Conservation (phyloP, 2,888 invertebrate genomes). For the Heliconius sara region DNA sequence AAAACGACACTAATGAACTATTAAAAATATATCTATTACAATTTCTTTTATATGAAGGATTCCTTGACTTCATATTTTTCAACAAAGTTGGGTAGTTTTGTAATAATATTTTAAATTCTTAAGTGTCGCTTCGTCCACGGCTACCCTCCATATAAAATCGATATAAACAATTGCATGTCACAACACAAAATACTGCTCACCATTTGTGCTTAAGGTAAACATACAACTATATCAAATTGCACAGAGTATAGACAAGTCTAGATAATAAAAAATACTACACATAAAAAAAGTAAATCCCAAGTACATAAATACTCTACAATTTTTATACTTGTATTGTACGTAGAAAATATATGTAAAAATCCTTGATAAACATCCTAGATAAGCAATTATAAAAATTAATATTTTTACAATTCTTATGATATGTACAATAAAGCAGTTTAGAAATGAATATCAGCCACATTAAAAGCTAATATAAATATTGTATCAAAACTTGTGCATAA, state of each 20-base stretch:
- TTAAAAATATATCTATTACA: too few relatives aligned
- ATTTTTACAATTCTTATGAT: conserved; percentile 31
- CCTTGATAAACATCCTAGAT: neutral
- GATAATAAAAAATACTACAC: conserved; percentile 10
- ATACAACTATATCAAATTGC: conserved; percentile 35
- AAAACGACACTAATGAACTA: conserved; percentile 1
- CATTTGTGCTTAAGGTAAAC: conserved; percentile 49
- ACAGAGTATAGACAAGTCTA: conserved; percentile 12
- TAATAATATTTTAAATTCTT: neutral
- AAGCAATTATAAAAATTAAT: conserved; percentile 22
- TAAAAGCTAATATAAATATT: conserved; percentile 53
- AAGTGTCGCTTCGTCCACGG: conserved; percentile 20
- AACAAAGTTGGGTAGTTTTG: neutral
- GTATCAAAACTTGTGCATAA: conserved; percentile 63
- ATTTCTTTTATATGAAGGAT: too few relatives aligned
- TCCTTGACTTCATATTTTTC: too few relatives aligned
- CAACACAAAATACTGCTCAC: conserved; percentile 63
- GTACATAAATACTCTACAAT: conserved; percentile 2
- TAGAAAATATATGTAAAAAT: neutral
- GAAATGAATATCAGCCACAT: conserved; percentile 42
- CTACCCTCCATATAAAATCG: conserved; percentile 7
- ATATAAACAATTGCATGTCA: conserved; percentile 48
- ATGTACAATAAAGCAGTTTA: conserved; percentile 48
- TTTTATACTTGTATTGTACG: neutral
- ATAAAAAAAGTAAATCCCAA: neutral